These are phyloP conservation scores for Micromys minutus DNA, from an alignment of 2,113 vertebrate genomes.

Conservation along the genomic window DNA sequence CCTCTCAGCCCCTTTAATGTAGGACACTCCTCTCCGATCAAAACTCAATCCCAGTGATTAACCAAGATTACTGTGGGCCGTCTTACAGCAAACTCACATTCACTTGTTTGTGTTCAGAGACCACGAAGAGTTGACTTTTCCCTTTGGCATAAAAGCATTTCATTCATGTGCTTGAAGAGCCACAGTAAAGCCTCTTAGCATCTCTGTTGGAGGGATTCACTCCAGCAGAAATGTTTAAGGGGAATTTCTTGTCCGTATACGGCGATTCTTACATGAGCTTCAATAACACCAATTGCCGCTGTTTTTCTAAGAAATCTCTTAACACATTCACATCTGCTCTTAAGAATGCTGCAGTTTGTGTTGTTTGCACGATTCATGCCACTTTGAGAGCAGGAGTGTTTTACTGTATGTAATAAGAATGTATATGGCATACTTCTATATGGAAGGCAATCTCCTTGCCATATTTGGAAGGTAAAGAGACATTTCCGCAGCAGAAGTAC, in stretches of 20 bases:
- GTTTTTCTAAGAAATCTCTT: background rate
- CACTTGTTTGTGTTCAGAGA: constrained; percentile 8
- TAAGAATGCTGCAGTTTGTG: background rate
- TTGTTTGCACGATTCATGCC: background rate
- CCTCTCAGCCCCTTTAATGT: background rate
- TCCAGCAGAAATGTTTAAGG: background rate
- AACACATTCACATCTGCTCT: background rate
- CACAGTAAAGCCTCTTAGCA: background rate
- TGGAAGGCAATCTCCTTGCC: background rate
- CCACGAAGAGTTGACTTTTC: background rate
- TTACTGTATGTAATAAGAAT: background rate
- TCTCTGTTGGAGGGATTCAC: background rate
- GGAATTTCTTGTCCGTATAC: background rate
- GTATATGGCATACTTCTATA: background rate
- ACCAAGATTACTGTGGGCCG: background rate
- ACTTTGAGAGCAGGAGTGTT: background rate
- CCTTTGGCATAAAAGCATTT: constrained; percentile 21
- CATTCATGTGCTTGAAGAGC: background rate
- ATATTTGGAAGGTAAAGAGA: background rate
- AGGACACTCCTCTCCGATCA: background rate
- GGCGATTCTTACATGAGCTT: background rate
- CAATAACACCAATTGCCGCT: background rate
- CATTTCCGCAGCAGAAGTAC: constrained; percentile 14
- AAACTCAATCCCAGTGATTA: background rate
- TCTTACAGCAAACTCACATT: constrained; percentile 35